phyloP scores from a whole-genome alignment of 2,113 vertebrate species.

The Mugil cephalus region DNA sequence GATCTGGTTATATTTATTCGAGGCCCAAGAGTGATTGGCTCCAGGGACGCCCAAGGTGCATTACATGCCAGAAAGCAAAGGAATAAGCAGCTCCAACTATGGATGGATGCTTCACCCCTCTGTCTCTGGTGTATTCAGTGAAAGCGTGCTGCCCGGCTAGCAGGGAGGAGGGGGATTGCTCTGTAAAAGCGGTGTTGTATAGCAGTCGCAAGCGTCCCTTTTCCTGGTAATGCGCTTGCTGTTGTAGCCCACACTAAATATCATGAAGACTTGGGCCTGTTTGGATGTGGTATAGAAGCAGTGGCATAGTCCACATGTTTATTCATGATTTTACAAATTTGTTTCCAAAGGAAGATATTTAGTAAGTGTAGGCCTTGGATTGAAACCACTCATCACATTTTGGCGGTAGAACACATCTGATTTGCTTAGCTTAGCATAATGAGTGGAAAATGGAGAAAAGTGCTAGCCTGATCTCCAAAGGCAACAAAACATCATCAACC shows the following conservation, averaged over 20 bases:
- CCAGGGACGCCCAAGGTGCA: conserved; percentile 38
- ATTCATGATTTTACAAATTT: too few species aligned
- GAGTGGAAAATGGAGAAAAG: neutral
- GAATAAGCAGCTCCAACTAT: conserved; percentile 46
- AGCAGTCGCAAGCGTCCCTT: conserved; percentile 39
- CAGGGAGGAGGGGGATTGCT: conserved; percentile 29
- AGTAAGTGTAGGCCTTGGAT: too few species aligned
- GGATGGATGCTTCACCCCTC: conserved; percentile 38
- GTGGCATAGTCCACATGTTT: too few species aligned
- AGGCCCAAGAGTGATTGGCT: conserved; percentile 39
- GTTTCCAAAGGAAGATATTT: too few species aligned
- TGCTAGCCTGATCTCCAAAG: too few species aligned
- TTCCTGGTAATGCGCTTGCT: conserved; percentile 43
- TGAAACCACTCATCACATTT: neutral
- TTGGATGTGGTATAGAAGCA: conserved; percentile 29
- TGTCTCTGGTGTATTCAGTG: conserved; percentile 37
- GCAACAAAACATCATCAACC: too few species aligned
- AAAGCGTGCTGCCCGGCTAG: conserved; percentile 38
- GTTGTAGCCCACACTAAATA: conserved; percentile 25
- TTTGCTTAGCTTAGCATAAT: neutral
- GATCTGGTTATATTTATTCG: conserved; percentile 48
- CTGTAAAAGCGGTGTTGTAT: conserved; percentile 31
- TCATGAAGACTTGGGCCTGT: conserved; percentile 15
- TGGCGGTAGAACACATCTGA: neutral
- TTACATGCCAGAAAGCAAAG: conserved; percentile 31